Evolutionary conservation across 2,888 invertebrate genomes (phyloP).

Genomic region (Microplitis deprimator): DNA sequence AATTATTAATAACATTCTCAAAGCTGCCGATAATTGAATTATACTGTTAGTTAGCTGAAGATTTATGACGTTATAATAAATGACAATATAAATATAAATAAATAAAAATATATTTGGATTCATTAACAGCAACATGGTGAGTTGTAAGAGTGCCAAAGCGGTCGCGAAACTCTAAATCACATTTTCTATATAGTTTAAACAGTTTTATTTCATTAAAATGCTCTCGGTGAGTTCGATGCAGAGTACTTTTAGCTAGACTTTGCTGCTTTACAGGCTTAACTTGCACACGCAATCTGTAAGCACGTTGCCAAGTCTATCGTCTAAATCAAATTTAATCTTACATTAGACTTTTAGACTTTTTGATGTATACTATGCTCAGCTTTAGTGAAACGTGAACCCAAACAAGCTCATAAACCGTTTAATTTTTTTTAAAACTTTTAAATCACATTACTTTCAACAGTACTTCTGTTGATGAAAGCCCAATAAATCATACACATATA

Average conservation of each 20-base stretch:
- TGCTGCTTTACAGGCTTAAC: not conserved
- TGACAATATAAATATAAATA: not conserved
- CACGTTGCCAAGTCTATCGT: not conserved
- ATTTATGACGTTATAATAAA: not conserved
- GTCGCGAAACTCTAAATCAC: conserved; percentile 28
- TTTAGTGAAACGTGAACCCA: not conserved
- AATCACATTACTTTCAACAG: not conserved
- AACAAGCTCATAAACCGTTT: not conserved
- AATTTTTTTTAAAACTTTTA: not conserved
- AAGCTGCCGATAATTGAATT: not conserved
- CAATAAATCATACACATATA: not conserved
- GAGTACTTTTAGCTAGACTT: not conserved
- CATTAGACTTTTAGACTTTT: not conserved
- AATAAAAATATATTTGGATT: conserved; percentile 24
- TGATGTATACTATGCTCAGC: not conserved
- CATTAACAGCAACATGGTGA: conserved; percentile 30
- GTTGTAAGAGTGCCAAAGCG: conserved; percentile 38
- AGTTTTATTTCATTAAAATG: conserved; percentile 24
- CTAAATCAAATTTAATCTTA: conserved; percentile 5
- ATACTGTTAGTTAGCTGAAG: not conserved
- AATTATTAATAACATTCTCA: not conserved
- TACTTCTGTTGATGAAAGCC: not conserved
- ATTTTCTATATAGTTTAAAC: conserved; percentile 8
- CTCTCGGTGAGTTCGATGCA: not conserved
- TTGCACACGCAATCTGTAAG: not conserved